phyloP scores from a whole-genome alignment of 2,113 vertebrate species.

The Alaudala cheleensis region DNA sequence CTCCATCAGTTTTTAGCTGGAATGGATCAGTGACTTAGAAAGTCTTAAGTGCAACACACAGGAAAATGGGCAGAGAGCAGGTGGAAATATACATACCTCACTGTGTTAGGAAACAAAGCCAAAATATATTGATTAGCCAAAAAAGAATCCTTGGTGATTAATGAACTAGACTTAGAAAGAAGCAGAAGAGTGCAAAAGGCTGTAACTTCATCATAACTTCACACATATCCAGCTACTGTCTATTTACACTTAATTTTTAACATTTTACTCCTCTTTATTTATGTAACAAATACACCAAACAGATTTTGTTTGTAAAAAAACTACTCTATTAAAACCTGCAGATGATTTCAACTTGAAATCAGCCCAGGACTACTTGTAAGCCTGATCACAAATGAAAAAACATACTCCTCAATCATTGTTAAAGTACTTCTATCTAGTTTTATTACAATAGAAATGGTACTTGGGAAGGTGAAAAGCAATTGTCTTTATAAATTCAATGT shows the following conservation, averaged over 20 bases:
- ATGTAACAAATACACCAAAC: not conserved
- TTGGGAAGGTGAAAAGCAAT: not conserved
- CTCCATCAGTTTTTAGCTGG: not conserved
- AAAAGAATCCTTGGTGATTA: not conserved
- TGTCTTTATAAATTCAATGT: not conserved
- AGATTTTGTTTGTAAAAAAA: not conserved
- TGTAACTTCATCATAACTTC: fast-evolving
- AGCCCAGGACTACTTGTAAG: not conserved
- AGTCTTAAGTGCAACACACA: not conserved
- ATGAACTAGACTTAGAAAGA: not conserved
- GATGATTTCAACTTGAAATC: not conserved
- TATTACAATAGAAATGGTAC: not conserved
- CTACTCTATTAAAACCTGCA: not conserved
- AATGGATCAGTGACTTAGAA: not conserved
- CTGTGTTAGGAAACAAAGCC: not conserved
- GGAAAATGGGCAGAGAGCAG: not conserved
- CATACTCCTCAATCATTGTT: not conserved
- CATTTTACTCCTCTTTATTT: not conserved
- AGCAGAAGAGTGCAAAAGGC: not conserved
- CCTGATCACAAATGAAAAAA: not conserved
- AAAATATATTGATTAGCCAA: not conserved
- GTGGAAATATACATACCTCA: not conserved
- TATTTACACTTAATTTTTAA: not conserved
- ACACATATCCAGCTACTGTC: not conserved
- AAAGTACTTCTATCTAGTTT: not conserved